Percentiles rank a stretch among this genome's conserved stretches.
phyloP scores from a whole-genome alignment of 2,888 invertebrate genomes.

The Flabesymbios commensalis region DNA sequence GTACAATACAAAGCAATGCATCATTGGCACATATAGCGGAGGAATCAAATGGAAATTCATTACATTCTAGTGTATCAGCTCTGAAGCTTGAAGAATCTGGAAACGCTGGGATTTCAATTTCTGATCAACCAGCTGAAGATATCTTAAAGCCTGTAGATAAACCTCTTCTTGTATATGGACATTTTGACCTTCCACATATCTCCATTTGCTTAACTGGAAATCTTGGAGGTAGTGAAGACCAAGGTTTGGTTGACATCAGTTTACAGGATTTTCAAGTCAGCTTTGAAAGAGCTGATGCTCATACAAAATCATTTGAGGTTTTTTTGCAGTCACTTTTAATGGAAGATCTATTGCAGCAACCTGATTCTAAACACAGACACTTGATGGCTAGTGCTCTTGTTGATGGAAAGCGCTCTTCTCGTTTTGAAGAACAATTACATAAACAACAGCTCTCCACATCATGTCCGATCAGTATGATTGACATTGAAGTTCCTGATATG shows the following conservation, averaged over 20 bases:
- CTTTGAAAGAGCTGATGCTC: slow-evolving; percentile 72
- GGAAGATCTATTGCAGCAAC: slow-evolving; percentile 83
- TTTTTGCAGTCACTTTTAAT: slow-evolving; percentile 83
- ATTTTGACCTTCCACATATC: slow-evolving; percentile 53
- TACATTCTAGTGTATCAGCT: slow-evolving; percentile 22
- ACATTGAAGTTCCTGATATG: slow-evolving; percentile 65
- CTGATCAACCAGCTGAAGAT: neutral
- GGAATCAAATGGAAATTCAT: neutral
- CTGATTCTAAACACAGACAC: slow-evolving; percentile 78
- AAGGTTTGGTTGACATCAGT: slow-evolving; percentile 76
- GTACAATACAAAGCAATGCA: neutral
- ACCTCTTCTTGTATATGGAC: slow-evolving; percentile 20
- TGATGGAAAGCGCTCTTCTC: slow-evolving; percentile 28
- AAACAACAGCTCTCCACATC: slow-evolving; percentile 78
- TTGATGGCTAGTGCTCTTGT: slow-evolving; percentile 67
- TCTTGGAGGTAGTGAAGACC: slow-evolving; percentile 56
- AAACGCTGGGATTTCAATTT: neutral
- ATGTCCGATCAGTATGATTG: slow-evolving; percentile 68
- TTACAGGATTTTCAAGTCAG: slow-evolving; percentile 81
- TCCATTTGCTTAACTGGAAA: slow-evolving; percentile 55
- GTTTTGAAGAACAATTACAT: too few relatives aligned
- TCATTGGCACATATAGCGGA: neutral
- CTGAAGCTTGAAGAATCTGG: slow-evolving; percentile 20
- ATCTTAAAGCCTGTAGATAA: neutral
- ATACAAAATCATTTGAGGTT: slow-evolving; percentile 73